phyloP scores from a whole-genome alignment of 1,140 invertebrate species.

The Aricia agestis region DNA sequence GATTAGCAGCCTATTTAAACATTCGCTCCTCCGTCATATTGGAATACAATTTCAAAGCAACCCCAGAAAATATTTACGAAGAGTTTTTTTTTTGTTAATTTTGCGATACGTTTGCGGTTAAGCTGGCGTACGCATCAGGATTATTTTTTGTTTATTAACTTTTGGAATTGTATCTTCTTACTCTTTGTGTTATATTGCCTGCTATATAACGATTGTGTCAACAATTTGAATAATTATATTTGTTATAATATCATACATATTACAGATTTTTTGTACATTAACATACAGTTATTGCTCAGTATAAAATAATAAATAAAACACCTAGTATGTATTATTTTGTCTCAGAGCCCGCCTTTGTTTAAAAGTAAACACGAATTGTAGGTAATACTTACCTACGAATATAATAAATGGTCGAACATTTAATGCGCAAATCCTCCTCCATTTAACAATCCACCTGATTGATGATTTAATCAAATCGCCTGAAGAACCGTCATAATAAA shows the following conservation, averaged over 20 bases:
- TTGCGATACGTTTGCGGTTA: conserved; percentile 34
- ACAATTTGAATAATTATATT: no score
- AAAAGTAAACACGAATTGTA: no score
- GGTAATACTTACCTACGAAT: no score
- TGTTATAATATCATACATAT: no score
- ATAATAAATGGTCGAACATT: background rate
- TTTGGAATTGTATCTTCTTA: background rate
- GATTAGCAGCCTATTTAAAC: conserved; percentile 72
- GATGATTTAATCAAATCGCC: conserved; percentile 46
- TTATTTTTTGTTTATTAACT: background rate
- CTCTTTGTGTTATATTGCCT: background rate
- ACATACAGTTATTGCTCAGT: no score
- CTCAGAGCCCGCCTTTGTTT: no score
- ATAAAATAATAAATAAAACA: no score
- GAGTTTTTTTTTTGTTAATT: conserved; percentile 54
- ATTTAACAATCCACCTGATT: conserved; percentile 22
- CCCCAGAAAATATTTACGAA: conserved; percentile 62
- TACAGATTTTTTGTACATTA: no score
- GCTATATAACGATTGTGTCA: no score
- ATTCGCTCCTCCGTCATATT: conserved; percentile 60
- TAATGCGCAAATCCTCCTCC: background rate
- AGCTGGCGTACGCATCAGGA: background rate
- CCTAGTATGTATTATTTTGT: no score
- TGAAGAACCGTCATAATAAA: conserved; percentile 49
- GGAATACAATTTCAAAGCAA: conserved; percentile 64